Percentiles rank a stretch among this genome's conserved stretches.
Conservation (phyloP, 2,113 vertebrate species). For the Carlito syrichta region DNA sequence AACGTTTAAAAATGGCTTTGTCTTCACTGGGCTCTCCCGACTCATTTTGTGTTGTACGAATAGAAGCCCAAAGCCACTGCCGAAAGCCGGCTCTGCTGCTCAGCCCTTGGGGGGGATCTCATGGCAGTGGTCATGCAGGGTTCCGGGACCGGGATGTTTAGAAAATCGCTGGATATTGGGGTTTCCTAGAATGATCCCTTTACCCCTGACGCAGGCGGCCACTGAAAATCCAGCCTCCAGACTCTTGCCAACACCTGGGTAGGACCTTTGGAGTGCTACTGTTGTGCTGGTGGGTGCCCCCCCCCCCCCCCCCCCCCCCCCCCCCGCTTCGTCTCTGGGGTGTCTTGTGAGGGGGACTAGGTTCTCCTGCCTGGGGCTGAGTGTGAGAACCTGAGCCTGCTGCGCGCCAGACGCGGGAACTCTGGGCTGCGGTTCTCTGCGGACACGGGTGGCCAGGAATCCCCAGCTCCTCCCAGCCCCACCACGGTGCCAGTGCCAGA, state of each 20-base stretch:
- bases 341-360: neutral
- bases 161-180: neutral
- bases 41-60: slow-evolving; percentile 35
- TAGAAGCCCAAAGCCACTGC: neutral
- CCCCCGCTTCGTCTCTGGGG: fast-evolving
- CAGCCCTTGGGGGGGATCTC: neutral
- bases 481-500: fast-evolving
- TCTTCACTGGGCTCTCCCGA: neutral
- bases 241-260: neutral
- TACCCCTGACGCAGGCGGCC: neutral
- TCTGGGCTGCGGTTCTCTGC: fast-evolving
- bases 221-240: neutral
- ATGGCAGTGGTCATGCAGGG: fast-evolving
- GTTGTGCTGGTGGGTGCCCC: neutral
- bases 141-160: neutral
- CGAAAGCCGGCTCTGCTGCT: neutral
- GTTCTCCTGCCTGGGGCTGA: too few species aligned
- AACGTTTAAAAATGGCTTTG: neutral
- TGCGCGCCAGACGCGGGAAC: neutral
- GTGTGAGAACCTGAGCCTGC: neutral
- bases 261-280: neutral
- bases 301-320: too few species aligned
- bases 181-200: neutral
- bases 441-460: fast-evolving
- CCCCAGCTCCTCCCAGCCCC: neutral